Evolutionary conservation across 2,113 vertebrate species (phyloP).

Genomic region (Nanorana parkeri): DNA sequence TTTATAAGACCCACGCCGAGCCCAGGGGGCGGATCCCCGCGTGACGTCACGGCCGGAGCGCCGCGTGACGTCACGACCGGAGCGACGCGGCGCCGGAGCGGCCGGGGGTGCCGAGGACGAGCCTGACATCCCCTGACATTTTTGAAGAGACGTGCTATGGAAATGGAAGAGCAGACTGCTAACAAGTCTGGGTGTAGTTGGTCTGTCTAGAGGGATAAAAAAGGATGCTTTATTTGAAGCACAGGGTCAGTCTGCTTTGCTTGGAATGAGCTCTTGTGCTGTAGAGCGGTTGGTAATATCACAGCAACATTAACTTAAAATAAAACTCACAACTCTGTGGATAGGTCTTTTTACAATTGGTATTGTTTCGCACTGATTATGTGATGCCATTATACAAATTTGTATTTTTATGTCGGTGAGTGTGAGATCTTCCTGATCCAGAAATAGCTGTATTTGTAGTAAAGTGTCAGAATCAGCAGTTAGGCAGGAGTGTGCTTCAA

Average conservation of each 20-base stretch:
- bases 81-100: too few species aligned
- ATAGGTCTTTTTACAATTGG: background rate
- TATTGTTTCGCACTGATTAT: background rate
- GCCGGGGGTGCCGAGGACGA: too few species aligned
- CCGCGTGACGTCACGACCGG: too few species aligned
- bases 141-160: background rate
- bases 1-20: too few species aligned
- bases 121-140: too few species aligned
- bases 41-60: too few species aligned
- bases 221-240: conserved; percentile 26
- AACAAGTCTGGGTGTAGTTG: conserved; percentile 21
- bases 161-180: background rate
- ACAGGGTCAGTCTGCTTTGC: conserved; percentile 10
- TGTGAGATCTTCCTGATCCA: conserved; percentile 24
- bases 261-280: conserved; percentile 17
- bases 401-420: background rate
- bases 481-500: conserved; percentile 32
- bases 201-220: conserved; percentile 26
- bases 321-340: background rate
- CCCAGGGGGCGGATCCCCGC: too few species aligned
- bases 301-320: background rate
- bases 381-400: background rate
- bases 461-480: background rate
- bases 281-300: background rate
- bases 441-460: conserved; percentile 58